Base-by-base conservation (phyloP, 2,113 vertebrate genomes). In the Apus apus region DNA sequence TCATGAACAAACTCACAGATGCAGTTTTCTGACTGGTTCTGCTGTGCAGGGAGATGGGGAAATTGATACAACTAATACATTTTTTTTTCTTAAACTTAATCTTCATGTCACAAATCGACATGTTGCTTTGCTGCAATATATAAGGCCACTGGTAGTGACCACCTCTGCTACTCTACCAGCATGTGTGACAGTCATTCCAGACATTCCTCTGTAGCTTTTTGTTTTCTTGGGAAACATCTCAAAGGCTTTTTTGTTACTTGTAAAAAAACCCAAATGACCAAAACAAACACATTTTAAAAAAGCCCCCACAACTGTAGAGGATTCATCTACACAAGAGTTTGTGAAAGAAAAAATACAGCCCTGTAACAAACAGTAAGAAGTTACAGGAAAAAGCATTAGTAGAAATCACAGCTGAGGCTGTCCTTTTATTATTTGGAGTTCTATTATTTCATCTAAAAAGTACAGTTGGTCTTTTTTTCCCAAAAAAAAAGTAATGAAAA, bases 111-210 rank as follows among this genome's bases (percentile, higher is more conserved):
- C 6, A 68, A 83, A 53, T 3, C 7, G 76, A 36, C 0, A 0
- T 4, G 22, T 19, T 54, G 45, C 71, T 68, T 51, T 65, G 30
- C n/a, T 79, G 51, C 53, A 82, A 29, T 60, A 60, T 3, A 1
- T 43, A 85, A 68, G n/a, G 66, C 32, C 50, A 46, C 16, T 23
- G 40, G 50, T 23, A 61, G 34, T 8, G 64, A 73, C 89, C 71
- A 87, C 38, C 46, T 90, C 91, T 51, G 51, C 23, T 89, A 34
- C 77, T 85, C 32, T 40, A 79, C 18, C 77, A 87, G 73, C 73
- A 81, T 62, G 20, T 72, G 79, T 15, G 30, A 90, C 77, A 95
- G 36, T 77, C 93, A 95, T 95, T 95, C 96, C 96, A 94, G 74
- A 79, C 87, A 94, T 91, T 92, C 62, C 93, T 72, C 36, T 36